A percentile compares a stretch with the other conserved stretches of the same genome.
Evolutionary conservation across 1,140 invertebrate species (phyloP).

Genomic region (Lasioglossum albipes): DNA sequence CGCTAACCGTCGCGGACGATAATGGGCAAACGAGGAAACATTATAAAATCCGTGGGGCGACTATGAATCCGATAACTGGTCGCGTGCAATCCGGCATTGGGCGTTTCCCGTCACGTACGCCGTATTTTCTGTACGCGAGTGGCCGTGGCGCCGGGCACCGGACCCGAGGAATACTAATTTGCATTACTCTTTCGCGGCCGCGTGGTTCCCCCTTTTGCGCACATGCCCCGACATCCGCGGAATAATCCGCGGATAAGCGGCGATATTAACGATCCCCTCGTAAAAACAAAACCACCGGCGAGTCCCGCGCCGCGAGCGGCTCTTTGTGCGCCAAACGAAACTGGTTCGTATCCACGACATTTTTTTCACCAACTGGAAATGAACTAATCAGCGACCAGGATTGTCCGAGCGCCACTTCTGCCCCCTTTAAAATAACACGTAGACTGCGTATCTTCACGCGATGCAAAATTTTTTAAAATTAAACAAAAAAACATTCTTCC

Average conservation of each 20-base stretch:
- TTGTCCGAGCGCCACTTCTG: neutral
- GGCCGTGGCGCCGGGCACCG: neutral
- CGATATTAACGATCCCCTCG: slow-evolving; percentile 60
- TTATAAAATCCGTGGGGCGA: slow-evolving; percentile 26
- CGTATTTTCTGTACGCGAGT: neutral
- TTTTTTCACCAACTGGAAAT: slow-evolving; percentile 52
- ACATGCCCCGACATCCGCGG: slow-evolving; percentile 10
- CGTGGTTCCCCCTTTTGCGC: slow-evolving; percentile 4
- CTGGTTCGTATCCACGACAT: slow-evolving; percentile 50
- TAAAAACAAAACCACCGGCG: slow-evolving; percentile 36
- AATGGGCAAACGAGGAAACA: slow-evolving; percentile 41
- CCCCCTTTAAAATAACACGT: too few relatives aligned
- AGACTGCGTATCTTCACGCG: too few relatives aligned
- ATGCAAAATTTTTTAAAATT: too few relatives aligned
- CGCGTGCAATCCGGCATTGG: slow-evolving; percentile 37
- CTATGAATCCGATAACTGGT: slow-evolving; percentile 41
- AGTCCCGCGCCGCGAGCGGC: neutral
- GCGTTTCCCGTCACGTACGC: slow-evolving; percentile 42
- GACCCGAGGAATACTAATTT: slow-evolving; percentile 51
- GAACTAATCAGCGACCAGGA: slow-evolving; percentile 57
- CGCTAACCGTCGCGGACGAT: slow-evolving; percentile 8
- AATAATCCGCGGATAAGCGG: slow-evolving; percentile 61
- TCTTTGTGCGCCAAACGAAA: slow-evolving; percentile 27
- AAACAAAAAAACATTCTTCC: too few relatives aligned
- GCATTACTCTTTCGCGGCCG: slow-evolving; percentile 55